Conservation (phyloP, 2,113 vertebrate genomes). For the Sterrhoptilus dennistouni region DNA sequence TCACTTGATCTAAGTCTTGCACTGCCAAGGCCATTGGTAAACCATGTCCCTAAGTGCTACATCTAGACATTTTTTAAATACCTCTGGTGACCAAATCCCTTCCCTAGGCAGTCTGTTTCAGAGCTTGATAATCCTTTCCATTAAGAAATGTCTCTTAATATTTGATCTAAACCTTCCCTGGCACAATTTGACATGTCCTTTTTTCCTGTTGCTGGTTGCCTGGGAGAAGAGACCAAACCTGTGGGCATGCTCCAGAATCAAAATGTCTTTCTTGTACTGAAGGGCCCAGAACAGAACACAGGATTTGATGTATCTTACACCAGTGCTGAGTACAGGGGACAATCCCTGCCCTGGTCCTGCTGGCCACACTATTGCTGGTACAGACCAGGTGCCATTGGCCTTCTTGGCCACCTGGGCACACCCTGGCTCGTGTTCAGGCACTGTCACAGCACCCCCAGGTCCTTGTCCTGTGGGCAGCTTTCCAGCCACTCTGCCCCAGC, state of each 20-base stretch:
- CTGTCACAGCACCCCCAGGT: background rate
- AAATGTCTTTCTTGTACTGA: fast-evolving
- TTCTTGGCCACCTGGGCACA: background rate
- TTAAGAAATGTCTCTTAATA: background rate
- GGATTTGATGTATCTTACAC: no score
- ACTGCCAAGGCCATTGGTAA: background rate
- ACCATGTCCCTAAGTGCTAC: no score
- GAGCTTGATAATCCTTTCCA: background rate
- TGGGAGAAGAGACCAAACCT: fast-evolving
- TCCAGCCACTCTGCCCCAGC: background rate
- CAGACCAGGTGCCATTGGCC: background rate
- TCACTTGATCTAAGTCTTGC: background rate
- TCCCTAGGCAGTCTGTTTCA: fast-evolving
- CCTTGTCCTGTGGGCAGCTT: background rate
- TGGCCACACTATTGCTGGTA: background rate
- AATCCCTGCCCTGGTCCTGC: background rate
- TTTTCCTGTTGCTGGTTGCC: no score
- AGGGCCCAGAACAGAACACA: background rate
- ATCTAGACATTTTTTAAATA: background rate
- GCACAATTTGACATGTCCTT: background rate
- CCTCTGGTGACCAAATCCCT: background rate
- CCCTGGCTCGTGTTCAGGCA: background rate
- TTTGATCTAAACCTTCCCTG: background rate
- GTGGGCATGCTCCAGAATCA: background rate
- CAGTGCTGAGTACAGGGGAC: fast-evolving